Conservation (phyloP, 2,113 vertebrate species). For the Myocastor coypus region DNA sequence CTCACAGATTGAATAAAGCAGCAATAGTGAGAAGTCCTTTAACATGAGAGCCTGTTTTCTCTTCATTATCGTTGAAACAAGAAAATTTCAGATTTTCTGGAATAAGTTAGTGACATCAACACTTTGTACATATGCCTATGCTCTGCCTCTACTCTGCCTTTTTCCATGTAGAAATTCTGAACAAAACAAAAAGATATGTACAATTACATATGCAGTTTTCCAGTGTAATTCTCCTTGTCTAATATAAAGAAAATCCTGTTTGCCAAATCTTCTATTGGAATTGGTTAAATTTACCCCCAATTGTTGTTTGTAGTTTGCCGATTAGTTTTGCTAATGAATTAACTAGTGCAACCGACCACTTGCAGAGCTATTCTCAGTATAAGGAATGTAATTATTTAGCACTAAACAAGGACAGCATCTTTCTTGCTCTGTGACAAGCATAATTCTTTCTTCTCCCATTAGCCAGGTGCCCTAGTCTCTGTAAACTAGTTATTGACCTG, state of each 20-base stretch:
- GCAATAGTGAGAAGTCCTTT: not conserved
- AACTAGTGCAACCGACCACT: conserved; percentile 87
- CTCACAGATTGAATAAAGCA: not conserved
- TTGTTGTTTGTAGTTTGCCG: conserved; percentile 85
- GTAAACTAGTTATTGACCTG: conserved; percentile 91
- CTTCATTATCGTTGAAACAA: not conserved
- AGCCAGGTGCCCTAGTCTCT: conserved; percentile 87
- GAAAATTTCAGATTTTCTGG: conserved; percentile 13
- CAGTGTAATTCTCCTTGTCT: conserved; percentile 75
- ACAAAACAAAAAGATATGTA: conserved; percentile 81
- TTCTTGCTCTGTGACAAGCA: conserved; percentile 87
- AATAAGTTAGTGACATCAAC: conserved; percentile 41
- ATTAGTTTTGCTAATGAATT: conserved; percentile 90
- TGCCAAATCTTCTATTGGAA: conserved; percentile 82
- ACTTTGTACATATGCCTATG: not conserved
- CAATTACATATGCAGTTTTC: conserved; percentile 80
- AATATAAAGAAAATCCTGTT: conserved; percentile 54
- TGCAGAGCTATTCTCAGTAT: conserved; percentile 86
- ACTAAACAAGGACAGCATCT: conserved; percentile 86
- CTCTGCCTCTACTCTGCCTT: conserved; percentile 73
- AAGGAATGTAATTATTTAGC: conserved; percentile 91
- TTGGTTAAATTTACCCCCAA: conserved; percentile 85
- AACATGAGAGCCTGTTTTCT: conserved; percentile 29
- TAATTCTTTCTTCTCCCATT: conserved; percentile 90
- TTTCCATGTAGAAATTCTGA: conserved; percentile 75